Percentiles rank a stretch among this genome's conserved stretches.
Conservation (phyloP, 2,888 invertebrate genomes). For the Platerodrilus igneus region DNA sequence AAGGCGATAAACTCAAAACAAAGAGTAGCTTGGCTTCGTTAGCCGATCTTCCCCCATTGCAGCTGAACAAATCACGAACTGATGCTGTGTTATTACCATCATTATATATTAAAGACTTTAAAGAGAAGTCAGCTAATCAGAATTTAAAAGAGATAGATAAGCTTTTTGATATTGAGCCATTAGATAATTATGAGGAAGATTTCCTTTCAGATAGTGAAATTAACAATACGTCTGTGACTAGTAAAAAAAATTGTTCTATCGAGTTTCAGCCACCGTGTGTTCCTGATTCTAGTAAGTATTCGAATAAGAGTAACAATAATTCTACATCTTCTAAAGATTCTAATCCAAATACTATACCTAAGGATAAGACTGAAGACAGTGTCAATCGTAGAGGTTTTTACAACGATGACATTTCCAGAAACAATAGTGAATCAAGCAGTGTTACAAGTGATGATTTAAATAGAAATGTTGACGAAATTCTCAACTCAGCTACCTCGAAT, state of each 20-base stretch:
- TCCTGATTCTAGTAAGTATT: slow-evolving; percentile 3
- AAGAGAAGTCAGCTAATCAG: slow-evolving; percentile 33
- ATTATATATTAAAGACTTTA: slow-evolving; percentile 42
- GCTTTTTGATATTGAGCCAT: slow-evolving; percentile 36
- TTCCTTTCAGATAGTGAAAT: slow-evolving; percentile 39
- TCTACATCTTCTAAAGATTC: too few relatives aligned
- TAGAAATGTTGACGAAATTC: slow-evolving; percentile 27
- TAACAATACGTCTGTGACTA: slow-evolving; percentile 13
- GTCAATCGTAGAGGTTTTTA: too few relatives aligned
- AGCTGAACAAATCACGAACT: slow-evolving; percentile 37
- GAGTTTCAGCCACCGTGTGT: neutral
- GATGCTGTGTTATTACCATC: slow-evolving; percentile 41
- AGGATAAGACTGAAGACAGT: too few relatives aligned
- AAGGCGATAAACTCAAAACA: slow-evolving; percentile 37
- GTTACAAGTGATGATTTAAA: slow-evolving; percentile 29
- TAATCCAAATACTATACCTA: too few relatives aligned
- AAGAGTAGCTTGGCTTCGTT: slow-evolving; percentile 38
- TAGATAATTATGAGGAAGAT: slow-evolving; percentile 45
- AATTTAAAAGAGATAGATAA: slow-evolving; percentile 39
- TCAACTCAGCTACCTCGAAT: slow-evolving; percentile 18
- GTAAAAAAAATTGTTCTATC: neutral
- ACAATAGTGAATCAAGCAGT: slow-evolving; percentile 24
- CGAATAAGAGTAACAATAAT: too few relatives aligned
- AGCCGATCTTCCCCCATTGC: slow-evolving; percentile 41
- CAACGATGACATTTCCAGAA: too few relatives aligned